A percentile compares a stretch with the other conserved stretches of the same genome.
phyloP scores from a whole-genome alignment of 1,140 invertebrate species.

The Brevipalpus yothersi region DNA sequence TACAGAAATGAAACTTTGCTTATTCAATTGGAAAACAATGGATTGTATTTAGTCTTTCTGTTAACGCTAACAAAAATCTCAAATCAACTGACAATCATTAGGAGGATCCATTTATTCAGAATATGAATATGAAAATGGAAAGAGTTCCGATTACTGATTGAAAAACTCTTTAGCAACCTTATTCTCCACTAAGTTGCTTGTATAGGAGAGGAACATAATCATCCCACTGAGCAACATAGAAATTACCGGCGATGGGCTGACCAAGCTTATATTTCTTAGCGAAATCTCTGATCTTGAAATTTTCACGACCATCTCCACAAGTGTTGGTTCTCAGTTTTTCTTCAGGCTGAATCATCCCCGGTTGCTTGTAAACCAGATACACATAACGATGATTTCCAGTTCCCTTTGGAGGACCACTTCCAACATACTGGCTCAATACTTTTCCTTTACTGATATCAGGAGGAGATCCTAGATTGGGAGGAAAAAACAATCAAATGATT shows the following conservation, averaged over 20 bases:
- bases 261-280: conserved; percentile 55
- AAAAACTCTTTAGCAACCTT: not conserved
- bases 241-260: conserved; percentile 57
- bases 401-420: conserved; percentile 30
- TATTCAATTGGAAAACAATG: no score
- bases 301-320: conserved; percentile 38
- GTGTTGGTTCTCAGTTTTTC: conserved; percentile 37
- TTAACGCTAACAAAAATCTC: no score
- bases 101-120: no score
- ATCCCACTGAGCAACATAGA: conserved; percentile 68
- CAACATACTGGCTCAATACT: conserved; percentile 47
- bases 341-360: conserved; percentile 35
- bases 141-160: no score
- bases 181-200: conserved; percentile 19
- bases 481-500: no score
- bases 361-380: conserved; percentile 61
- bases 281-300: conserved; percentile 56
- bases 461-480: no score
- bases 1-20: no score
- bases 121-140: no score
- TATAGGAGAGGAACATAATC: conserved; percentile 52
- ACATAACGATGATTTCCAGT: conserved; percentile 61
- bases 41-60: no score
- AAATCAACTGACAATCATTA: no score
- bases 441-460: conserved; percentile 39